Evolutionary conservation across 2,888 invertebrate genomes (phyloP), one percentile per base, ranked within the genome.

Genomic region (Cerceris rybyensis): DNA sequence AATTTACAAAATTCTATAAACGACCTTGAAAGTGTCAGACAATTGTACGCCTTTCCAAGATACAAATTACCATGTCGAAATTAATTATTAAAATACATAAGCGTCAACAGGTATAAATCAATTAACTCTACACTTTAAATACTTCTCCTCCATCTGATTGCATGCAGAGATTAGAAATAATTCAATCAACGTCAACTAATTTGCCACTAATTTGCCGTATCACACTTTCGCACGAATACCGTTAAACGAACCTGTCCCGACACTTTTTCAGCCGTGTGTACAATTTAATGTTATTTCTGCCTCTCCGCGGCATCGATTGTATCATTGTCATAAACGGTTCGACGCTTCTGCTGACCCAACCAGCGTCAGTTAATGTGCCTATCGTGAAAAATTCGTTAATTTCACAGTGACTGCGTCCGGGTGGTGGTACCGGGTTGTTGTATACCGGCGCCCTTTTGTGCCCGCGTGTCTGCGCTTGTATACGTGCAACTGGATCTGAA

Each of bases 351-450:
- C 84, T 86, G 84, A 86, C 78, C 80, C 80, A 75, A 72, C 64
- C 78, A 64, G 70, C 66, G 64, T 58, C 80, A 76, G 83, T 87
- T 88, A 86, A 89, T 86, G 85, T 84, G 82, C 83, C 86, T 81
- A 87, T 88, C 81, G 83, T 84, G 80, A 86, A 88, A 89, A 89
- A 89, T 89, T 88, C 87, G 88, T 89, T 89, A 89, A 89, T 89
- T 89, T 88, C 87, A 88, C 89, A 88, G 85, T 89, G 85, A 83
- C 86, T 88, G 89, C 80, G 72, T 78, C 69, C 81, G 75, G 66
- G 69, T 55, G 49, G 71, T 75, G 61, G 78, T 64, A 49, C 65
- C 73, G 7, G 72, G 65, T 50, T 43, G 69, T 49, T 52, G 64
- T 63, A 63, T 57, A 81, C 73, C 60, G 50, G 43, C 61, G 59